Base-by-base conservation (phyloP, 1,140 invertebrate genomes). In the Ctenoplectra terminalis region DNA sequence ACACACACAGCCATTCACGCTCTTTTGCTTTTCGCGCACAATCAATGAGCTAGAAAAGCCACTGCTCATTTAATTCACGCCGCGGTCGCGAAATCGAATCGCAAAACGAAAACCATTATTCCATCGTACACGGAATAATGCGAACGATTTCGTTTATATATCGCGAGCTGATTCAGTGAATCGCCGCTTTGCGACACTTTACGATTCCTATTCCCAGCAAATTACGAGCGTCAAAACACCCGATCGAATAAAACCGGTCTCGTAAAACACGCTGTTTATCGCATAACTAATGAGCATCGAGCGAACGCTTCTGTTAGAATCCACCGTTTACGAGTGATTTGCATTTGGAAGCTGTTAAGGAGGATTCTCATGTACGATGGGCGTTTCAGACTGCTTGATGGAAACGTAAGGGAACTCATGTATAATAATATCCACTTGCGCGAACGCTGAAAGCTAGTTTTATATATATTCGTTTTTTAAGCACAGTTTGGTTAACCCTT, bases 181-280 rank as follows among this genome's bases (percentile, higher is more conserved):
- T 76, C 67, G 63, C 58, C 26, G 48, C 70, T 61, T 17, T 58
- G 82, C 70, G 63, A 84, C 70, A 72, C 63, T 85, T 85, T 72
- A 69, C 46, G 34, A 48, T 54, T 74, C 46, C 63, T 58, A 71
- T 50, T 56, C 64, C 40, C 46, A 48, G 64, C 66, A 50, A 82
- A 84, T 82, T 84, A 76, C 80, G 61, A 73, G 64, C 31, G 43
- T 84, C 64, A 67, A 56, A 43, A 63, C 56, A 31, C 34, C 31
- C 31, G 52, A 46, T 56, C 26, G 29, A 54, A 48, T 73, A 56
- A 70, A 31, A 48, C 26, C 26, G 70, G 56, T 56, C 56, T 26
- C 37, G 63, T 81, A n/a, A n/a, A n/a, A n/a, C n/a, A n/a, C n/a
- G n/a, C n/a, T n/a, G n/a, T n/a, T 85, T 84, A 81, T 70, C 70